Evolutionary conservation across 2,113 vertebrate species (phyloP).

Genomic region (Lycaon pictus): DNA sequence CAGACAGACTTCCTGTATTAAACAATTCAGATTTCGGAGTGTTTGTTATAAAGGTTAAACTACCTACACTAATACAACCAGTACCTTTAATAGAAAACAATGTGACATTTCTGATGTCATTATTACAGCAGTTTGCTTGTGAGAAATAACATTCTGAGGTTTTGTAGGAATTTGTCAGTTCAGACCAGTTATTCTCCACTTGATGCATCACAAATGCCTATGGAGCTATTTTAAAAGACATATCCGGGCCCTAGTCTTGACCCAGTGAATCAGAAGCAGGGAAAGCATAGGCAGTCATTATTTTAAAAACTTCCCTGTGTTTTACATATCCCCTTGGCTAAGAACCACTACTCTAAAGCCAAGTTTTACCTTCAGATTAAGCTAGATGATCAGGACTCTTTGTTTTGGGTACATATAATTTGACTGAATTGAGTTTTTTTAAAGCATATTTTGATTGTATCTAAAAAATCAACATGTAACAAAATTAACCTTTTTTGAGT

Average conservation of each 20-base stretch:
- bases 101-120: not conserved
- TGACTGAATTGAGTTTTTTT: not conserved
- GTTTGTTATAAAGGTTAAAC: not conserved
- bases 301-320: not conserved
- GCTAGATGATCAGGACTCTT: not conserved
- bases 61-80: not conserved
- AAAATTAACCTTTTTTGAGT: not conserved
- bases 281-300: not conserved
- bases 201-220: not conserved
- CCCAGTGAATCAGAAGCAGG: not conserved
- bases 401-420: not conserved
- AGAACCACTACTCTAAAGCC: not conserved
- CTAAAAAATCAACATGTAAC: not conserved
- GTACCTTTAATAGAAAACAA: not conserved
- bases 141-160: not conserved
- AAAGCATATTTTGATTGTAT: not conserved
- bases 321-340: not conserved
- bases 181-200: not conserved
- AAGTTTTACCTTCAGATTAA: not conserved
- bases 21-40: not conserved
- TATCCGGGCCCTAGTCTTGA: not conserved
- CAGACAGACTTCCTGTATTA: not conserved
- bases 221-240: not conserved
- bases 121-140: not conserved
- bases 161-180: not conserved